Base-by-base conservation (phyloP, 2,113 vertebrate genomes). In the Sus scrofa region DNA sequence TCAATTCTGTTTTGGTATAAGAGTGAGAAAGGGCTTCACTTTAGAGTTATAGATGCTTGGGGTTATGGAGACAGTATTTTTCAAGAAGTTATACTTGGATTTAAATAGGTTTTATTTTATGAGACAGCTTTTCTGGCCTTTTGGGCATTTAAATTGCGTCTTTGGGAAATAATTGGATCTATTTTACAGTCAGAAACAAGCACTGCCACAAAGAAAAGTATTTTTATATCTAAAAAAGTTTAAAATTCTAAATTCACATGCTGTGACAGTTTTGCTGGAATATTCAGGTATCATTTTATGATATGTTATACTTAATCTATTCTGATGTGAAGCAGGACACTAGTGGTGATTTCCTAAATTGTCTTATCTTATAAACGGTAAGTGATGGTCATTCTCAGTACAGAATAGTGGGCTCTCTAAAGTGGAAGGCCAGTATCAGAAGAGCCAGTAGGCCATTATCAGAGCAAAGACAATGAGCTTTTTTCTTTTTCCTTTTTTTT, bases 41-140 rank as follows among this genome's bases (percentile, higher is more conserved):
- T 92, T 67, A 37, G 16, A 81, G 27, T 75, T 60, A 50, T 52
- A 92, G 32, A 20, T 68, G 16, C 63, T 79, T 65, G 15, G n/a
- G 62, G 84, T 60, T 58, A 24, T 71, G 74, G 50, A 84, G 19
- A 88, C 10, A 27, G 6, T 91, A 14, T 78, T 92, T 56, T 58
- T 85, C 54, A 79, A 34, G 30, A 62, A 1, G 12, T 67, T 89
- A 58, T 39, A 63, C 54, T 63, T 71, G 39, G n/a, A 27, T 32
- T 92, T 94, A 77, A 75, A 68, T 87, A 86, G 62, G 22, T n/a
- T 56, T 87, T 94, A 68, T 74, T 75, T 94, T 91, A 86, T 94
- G 67, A 94, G 37, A 60, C 27, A 84, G 34, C 44, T 63, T 0
- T 65, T 74, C 9, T 79, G 58, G 50, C 50, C 30, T 92, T 89